These are phyloP conservation scores for Phalacrocorax pelagicus DNA, from an alignment of 2,113 vertebrate species.

Conservation along the genomic window DNA sequence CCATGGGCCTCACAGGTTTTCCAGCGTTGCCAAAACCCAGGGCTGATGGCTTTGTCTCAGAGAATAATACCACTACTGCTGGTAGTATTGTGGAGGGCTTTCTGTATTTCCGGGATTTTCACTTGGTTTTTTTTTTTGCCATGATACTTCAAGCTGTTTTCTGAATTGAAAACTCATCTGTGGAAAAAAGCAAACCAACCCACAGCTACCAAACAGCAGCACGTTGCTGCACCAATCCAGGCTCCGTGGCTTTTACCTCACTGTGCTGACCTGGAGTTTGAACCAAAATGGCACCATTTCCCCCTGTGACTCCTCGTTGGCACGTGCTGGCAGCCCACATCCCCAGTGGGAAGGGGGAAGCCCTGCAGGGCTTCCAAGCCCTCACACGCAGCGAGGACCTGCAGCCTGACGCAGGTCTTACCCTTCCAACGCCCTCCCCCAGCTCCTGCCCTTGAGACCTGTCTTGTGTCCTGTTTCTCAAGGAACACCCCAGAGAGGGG, in stretches of 20 bases:
- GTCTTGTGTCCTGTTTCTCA: not conserved
- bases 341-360: not conserved
- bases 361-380: not conserved
- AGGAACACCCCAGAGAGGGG: not conserved
- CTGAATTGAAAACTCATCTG: not conserved
- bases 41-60: not conserved
- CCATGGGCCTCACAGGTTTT: not conserved
- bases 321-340: not conserved
- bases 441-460: not conserved
- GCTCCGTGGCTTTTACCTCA: not conserved
- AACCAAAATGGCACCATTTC: rapidly evolving
- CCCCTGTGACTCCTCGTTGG: not conserved
- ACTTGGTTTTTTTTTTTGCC: no score
- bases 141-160: not conserved
- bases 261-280: not conserved
- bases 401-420: not conserved
- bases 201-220: not conserved
- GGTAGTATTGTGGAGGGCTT: rapidly evolving
- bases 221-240: rapidly evolving
- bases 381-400: not conserved
- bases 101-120: not conserved
- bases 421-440: not conserved
- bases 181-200: not conserved
- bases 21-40: not conserved
- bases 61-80: not conserved